A percentile compares a stretch with the other conserved stretches of the same genome.
phyloP scores from a whole-genome alignment of 2,797 vertebrate genomes.

The Oreortyx pictus region DNA sequence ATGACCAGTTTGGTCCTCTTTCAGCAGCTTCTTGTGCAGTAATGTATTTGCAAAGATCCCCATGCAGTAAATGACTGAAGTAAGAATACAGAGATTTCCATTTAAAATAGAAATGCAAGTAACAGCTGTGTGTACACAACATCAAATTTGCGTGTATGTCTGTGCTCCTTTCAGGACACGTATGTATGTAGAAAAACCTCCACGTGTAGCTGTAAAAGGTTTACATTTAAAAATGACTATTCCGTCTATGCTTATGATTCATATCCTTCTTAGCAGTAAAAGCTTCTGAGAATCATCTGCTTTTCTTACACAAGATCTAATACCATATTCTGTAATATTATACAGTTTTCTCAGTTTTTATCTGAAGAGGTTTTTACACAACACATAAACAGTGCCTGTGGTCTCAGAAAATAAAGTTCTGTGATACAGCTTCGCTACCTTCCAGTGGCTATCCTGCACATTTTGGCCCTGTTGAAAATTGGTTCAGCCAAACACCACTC shows the following conservation, averaged over 20 bases:
- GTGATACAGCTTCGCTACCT: rapidly evolving
- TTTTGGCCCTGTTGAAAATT: not conserved
- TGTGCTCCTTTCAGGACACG: not conserved
- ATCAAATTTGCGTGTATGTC: not conserved
- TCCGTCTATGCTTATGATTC: not conserved
- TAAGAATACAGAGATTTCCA: not conserved
- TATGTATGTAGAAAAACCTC: not conserved
- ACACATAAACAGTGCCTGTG: not conserved
- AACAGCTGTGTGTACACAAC: not conserved
- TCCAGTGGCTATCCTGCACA: not conserved
- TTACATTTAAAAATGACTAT: not conserved
- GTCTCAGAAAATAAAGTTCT: not conserved
- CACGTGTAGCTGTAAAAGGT: not conserved
- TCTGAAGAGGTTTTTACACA: not conserved
- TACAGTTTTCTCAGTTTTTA: not conserved
- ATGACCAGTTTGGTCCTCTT: not conserved
- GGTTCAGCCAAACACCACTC: not conserved
- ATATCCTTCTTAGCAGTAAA: not conserved
- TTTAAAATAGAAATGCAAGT: not conserved
- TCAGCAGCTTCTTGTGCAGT: not conserved
- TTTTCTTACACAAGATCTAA: not conserved
- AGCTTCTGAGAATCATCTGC: not conserved
- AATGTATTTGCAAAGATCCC: not conserved
- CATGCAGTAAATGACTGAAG: not conserved
- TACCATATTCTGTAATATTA: not conserved